Evolutionary conservation across 2,113 vertebrate species (phyloP).

Genomic region (Sardina pilchardus): DNA sequence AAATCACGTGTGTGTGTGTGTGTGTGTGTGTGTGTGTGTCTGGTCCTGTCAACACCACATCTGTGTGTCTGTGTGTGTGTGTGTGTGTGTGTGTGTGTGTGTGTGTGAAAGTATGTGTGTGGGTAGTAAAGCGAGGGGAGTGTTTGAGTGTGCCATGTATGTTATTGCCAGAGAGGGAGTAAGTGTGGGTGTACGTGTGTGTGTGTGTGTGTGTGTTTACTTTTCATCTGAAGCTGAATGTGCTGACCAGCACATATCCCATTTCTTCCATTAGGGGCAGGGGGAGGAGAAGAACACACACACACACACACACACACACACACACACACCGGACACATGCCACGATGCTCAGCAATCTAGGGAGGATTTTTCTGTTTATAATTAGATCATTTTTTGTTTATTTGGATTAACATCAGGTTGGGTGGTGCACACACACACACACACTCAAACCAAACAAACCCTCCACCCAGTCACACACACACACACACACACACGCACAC

Average conservation of each 20-base stretch:
- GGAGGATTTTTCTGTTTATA: neutral
- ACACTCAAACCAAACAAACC: neutral
- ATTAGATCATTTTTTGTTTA: neutral
- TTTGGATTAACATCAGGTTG: neutral
- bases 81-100: conserved; percentile 1
- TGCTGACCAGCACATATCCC: neutral
- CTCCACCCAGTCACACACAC: neutral
- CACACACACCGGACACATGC: neutral
- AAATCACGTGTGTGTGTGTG: neutral
- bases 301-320: neutral
- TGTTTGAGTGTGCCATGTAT: neutral
- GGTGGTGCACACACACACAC: neutral
- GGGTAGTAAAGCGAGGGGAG: neutral
- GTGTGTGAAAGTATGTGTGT: neutral
- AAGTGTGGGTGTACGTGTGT: neutral
- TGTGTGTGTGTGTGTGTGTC: conserved; percentile 5
- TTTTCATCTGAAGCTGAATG: neutral
- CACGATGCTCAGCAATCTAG: neutral
- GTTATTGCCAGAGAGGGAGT: neutral
- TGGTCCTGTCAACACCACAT: neutral
- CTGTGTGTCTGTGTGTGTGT: conserved; percentile 12
- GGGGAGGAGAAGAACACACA: neutral
- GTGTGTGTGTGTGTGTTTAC: neutral
- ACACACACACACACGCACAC: neutral
- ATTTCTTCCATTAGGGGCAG: neutral